Evolutionary conservation across 2,113 vertebrate species (phyloP).

Genomic region (Brachypteracias leptosomus): DNA sequence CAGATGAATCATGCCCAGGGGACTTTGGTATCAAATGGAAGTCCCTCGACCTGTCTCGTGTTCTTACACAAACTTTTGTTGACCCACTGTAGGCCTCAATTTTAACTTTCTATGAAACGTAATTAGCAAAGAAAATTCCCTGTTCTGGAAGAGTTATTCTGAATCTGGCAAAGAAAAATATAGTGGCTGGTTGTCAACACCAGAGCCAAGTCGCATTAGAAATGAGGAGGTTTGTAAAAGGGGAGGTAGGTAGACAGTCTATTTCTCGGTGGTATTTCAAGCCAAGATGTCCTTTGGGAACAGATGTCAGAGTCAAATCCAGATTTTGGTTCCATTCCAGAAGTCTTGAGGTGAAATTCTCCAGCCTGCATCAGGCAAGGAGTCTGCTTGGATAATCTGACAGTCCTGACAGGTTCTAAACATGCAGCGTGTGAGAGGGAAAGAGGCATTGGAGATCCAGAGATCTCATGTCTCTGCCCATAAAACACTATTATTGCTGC

Average conservation of each 20-base stretch:
- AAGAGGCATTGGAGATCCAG: not conserved
- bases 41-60: not conserved
- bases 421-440: not conserved
- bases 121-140: not conserved
- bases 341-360: slow-evolving; percentile 13
- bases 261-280: not conserved
- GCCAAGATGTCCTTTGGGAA: not conserved
- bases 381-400: not conserved
- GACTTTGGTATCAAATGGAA: not conserved
- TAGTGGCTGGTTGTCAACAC: not conserved
- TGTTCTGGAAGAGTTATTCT: not conserved
- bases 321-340: not conserved
- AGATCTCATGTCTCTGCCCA: not conserved
- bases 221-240: not conserved
- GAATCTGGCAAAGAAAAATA: not conserved
- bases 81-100: not conserved
- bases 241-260: not conserved
- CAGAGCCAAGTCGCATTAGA: not conserved
- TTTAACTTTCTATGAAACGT: not conserved
- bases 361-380: not conserved
- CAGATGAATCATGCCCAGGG: not conserved
- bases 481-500: not conserved
- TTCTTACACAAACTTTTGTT: not conserved
- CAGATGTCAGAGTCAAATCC: not conserved
- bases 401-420: not conserved